phyloP scores from a whole-genome alignment of 1,140 invertebrate genomes.

The Cotesia typhae region DNA sequence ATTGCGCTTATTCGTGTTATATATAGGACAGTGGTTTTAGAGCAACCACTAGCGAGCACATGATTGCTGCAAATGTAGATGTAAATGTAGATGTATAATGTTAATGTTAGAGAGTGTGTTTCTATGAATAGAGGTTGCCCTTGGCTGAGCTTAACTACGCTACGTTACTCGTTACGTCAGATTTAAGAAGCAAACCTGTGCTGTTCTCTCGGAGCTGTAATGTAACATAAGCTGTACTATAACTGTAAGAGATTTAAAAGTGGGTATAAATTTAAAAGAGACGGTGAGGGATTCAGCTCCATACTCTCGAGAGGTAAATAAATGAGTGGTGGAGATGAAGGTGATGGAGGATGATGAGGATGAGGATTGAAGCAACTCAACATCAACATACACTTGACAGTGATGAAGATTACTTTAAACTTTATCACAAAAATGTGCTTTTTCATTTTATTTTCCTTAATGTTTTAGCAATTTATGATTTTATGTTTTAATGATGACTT shows the following conservation, averaged over 20 bases:
- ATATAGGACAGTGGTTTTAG: no score
- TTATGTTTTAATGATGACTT: no score
- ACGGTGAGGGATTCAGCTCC: no score
- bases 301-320: conserved; percentile 1
- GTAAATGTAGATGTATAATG: not conserved
- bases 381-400: not conserved
- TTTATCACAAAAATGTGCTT: no score
- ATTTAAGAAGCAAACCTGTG: not conserved
- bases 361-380: not conserved
- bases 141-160: conserved; percentile 22
- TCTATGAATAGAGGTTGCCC: conserved; percentile 21
- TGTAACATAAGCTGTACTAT: not conserved
- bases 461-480: no score
- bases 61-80: not conserved
- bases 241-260: not conserved
- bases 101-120: conserved; percentile 1
- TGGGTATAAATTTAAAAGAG: no score
- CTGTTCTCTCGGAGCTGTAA: no score
- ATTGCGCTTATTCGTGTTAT: no score
- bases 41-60: not conserved
- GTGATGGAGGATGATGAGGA: conserved; percentile 12
- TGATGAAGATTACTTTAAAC: not conserved
- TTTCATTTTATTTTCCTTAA: no score
- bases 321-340: not conserved
- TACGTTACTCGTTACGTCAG: conserved; percentile 22